phyloP scores from a whole-genome alignment of 2,797 vertebrate genomes.

The Momotus momota region DNA sequence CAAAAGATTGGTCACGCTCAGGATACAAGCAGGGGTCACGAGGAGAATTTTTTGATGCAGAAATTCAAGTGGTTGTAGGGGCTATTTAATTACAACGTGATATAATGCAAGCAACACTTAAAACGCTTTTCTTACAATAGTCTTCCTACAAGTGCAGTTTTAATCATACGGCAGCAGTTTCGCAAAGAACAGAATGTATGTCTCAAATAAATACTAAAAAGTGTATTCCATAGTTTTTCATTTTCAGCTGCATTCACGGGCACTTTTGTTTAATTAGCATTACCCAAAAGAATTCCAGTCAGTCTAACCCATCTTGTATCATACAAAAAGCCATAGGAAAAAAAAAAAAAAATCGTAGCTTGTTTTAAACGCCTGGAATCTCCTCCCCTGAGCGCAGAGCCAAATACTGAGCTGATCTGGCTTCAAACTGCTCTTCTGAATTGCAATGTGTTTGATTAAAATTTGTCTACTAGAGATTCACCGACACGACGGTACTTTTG shows the following conservation, averaged over 20 bases:
- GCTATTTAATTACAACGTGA: background rate
- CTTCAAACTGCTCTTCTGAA: constrained; percentile 50
- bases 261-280: constrained; percentile 18
- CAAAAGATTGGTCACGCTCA: background rate
- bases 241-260: background rate
- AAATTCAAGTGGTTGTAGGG: background rate
- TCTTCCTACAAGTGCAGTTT: background rate
- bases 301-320: background rate
- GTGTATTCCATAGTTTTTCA: background rate
- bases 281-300: constrained; percentile 6
- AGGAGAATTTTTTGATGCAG: background rate
- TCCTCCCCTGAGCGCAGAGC: background rate
- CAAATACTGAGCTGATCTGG: constrained; percentile 14
- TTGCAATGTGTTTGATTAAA: constrained; percentile 32
- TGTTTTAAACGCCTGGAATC: constrained; percentile 27
- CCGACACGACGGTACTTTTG: background rate
- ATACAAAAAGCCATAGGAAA: background rate
- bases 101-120: background rate
- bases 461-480: constrained; percentile 23
- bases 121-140: background rate
- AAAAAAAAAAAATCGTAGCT: background rate
- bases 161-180: background rate
- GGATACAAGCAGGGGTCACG: too few species aligned
- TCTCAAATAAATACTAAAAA: background rate
- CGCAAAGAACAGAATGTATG: background rate